Base-by-base conservation (phyloP, 2,888 invertebrate genomes). In the Phorcus lineatus region DNA sequence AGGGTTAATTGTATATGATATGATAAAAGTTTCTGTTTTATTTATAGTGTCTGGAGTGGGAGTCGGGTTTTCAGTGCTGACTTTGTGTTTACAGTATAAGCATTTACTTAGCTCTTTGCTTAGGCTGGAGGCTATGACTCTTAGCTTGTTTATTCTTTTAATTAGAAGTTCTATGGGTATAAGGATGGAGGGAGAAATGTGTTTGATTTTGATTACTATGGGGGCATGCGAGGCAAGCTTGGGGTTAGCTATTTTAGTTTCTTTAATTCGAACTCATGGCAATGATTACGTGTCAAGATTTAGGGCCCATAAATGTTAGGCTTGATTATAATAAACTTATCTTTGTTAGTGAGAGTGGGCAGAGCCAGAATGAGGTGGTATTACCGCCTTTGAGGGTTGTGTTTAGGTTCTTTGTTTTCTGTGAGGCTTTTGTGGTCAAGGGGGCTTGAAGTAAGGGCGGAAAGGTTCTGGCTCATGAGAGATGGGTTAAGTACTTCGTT, bases 221-320 rank as follows among this genome's bases (percentile, higher is more conserved):
- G 81, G 84, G 11, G 95, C 95, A 77, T 95, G 95, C 95, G 95
- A 95, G 36, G 95, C 95, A 0, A 94, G 94, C 86, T 94, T 95
- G 93, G 95, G 95, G 0, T 88, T 96, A 89, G 94, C 95, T 9
- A 94, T 95, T 94, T 94, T 95, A 93, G 94, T 95, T 87, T 93
- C 94, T 67, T 93, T 95, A 93, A 94, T 95, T 94, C 95, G 95
- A 16, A 94, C 94, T 82, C 94, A 95, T 94, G 95, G 95, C 0
- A 95, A 94, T 94, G 95, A 95, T 94, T 95, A 94, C 94, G 94
- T 95, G 94, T 93, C 94, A 92, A 93, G 94, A 90, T 95, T 95
- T 94, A 94, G 89, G 90, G 91, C 94, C 91, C 93, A 94, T 94
- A 93, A 93, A 94, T 95, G 95, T 94, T 95, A 95, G 83, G 62